A percentile compares a stretch with the other conserved stretches of the same genome.
Conservation (phyloP, 2,797 vertebrate genomes). For the Esox lucius region DNA sequence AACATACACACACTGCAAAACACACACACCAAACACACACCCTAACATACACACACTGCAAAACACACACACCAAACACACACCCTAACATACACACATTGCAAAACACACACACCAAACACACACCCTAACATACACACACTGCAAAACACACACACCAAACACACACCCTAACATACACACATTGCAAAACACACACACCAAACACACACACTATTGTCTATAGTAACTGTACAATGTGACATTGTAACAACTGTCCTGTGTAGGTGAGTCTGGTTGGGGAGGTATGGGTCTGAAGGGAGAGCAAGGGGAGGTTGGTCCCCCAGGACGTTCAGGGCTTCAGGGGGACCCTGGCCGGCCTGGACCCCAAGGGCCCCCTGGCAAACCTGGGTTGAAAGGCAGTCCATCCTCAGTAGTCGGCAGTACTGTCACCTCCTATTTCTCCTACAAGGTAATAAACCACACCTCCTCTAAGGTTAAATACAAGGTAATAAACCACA, state of each 20-base stretch:
- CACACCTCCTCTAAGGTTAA: not conserved
- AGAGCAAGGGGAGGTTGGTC: conserved; percentile 56
- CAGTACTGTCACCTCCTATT: conserved; percentile 55
- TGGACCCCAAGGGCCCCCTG: conserved; percentile 45
- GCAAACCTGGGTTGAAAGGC: conserved; percentile 60
- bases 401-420: conserved; percentile 56
- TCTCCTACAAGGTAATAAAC: conserved; percentile 58
- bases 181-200: no score
- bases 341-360: conserved; percentile 50
- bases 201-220: no score
- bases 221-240: no score
- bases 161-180: no score
- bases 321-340: conserved; percentile 77
- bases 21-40: no score
- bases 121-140: no score
- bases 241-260: not conserved
- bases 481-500: not conserved
- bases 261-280: conserved; percentile 41
- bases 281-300: conserved; percentile 65
- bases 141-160: no score
- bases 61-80: no score
- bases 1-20: no score
- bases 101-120: no score
- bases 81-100: no score
- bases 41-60: no score